phyloP scores from a whole-genome alignment of 2,113 vertebrate genomes.

The Platichthys stellatus region DNA sequence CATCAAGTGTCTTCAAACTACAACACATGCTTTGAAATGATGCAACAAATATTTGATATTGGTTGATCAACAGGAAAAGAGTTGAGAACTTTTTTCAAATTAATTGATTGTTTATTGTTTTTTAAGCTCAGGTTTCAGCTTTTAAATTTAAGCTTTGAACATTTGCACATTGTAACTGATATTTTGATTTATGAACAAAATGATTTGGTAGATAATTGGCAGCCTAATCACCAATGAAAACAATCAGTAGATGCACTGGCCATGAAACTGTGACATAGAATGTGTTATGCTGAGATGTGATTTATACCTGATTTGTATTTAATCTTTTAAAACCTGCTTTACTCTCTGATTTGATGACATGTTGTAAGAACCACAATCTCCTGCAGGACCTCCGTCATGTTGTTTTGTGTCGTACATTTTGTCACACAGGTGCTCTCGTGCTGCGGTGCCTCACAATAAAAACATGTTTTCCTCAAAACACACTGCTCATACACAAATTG shows the following conservation, averaged over 20 bases:
- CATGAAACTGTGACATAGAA: not conserved
- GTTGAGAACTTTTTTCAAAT: too few species aligned
- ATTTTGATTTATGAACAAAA: not conserved
- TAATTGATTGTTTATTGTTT: not conserved
- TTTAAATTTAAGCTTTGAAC: not conserved
- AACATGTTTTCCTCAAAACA: conserved; percentile 64
- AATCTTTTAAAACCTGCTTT: conserved; percentile 2
- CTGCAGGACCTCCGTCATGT: not conserved
- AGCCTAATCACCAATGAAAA: not conserved
- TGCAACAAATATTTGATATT: too few species aligned
- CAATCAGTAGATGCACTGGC: not conserved
- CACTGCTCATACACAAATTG: conserved; percentile 57
- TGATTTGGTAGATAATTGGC: not conserved
- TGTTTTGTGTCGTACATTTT: not conserved
- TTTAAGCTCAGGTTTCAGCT: not conserved
- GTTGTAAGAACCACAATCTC: not conserved
- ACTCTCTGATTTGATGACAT: not conserved
- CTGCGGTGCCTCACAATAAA: conserved; percentile 7
- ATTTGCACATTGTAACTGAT: not conserved
- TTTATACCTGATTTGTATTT: not conserved
- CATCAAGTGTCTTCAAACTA: too few species aligned
- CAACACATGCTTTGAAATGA: not conserved
- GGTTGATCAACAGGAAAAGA: too few species aligned
- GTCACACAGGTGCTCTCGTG: conserved; percentile 37
- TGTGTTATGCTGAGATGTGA: not conserved